Percentiles rank a stretch among this genome's conserved stretches.
These are phyloP conservation scores for Chloroceryle amazona DNA, from an alignment of 2,797 vertebrate genomes.

Conservation along the genomic window DNA sequence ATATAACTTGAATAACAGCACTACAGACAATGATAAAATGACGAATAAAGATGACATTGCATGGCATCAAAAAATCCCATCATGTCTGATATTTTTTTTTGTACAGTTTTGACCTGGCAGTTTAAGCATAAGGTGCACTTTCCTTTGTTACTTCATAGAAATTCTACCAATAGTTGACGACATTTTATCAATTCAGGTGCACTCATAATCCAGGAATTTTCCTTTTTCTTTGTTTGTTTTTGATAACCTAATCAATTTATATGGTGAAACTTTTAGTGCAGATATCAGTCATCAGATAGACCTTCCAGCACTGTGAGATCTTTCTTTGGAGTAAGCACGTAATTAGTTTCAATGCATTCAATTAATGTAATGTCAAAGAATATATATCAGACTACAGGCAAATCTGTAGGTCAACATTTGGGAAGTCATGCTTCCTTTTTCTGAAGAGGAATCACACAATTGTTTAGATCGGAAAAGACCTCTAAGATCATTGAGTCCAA, in stretches of 20 bases:
- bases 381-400: neutral
- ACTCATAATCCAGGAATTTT: neutral
- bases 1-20: neutral
- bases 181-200: neutral
- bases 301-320: neutral
- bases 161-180: neutral
- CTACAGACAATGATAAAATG: neutral
- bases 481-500: too few relatives aligned
- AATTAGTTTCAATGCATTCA: neutral
- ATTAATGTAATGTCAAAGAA: neutral
- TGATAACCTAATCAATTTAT: neutral
- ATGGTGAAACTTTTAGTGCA: neutral
- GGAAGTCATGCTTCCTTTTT: neutral
- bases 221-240: neutral
- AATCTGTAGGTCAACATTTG: neutral
- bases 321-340: neutral
- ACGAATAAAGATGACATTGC: neutral
- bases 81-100: fast-evolving
- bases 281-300: neutral
- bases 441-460: neutral
- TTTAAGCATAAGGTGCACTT: neutral
- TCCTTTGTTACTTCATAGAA: neutral
- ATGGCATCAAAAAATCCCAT: neutral
- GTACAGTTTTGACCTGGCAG: neutral
- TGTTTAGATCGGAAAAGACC: too few relatives aligned